Evolutionary conservation across 35 echinoderm and acorn worm species (phyloP).

Genomic region (Hemicentrotus pulcherrimus): DNA sequence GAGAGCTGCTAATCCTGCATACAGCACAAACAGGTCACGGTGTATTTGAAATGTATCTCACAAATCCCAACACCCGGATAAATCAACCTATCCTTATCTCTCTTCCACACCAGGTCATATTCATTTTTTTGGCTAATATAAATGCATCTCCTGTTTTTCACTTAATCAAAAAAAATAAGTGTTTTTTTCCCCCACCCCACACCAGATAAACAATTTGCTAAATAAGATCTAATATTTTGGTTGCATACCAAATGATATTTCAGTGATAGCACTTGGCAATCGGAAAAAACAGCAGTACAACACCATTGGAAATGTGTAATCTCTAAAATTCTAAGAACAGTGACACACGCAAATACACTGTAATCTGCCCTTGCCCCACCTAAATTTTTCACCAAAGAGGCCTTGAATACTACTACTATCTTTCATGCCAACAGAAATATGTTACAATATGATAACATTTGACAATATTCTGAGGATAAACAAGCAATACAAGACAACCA

Average conservation of each 20-base stretch:
- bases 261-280: not conserved
- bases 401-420: not conserved
- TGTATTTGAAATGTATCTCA: too few relatives aligned
- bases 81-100: not conserved
- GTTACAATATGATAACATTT: not conserved
- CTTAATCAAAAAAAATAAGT: not conserved
- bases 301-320: not conserved
- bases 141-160: not conserved
- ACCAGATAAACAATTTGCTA: not conserved
- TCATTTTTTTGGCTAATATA: not conserved
- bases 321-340: not conserved
- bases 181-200: not conserved
- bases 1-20: not conserved
- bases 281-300: not conserved
- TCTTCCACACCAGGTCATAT: not conserved
- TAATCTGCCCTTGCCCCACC: too few relatives aligned
- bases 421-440: not conserved
- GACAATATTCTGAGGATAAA: not conserved
- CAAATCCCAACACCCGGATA: too few relatives aligned
- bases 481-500: not conserved
- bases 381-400: not conserved
- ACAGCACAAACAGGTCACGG: not conserved
- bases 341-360: too few relatives aligned
- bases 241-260: not conserved
- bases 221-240: not conserved